phyloP scores from a whole-genome alignment of 2,888 invertebrate species.

The Cantharis rufa region DNA sequence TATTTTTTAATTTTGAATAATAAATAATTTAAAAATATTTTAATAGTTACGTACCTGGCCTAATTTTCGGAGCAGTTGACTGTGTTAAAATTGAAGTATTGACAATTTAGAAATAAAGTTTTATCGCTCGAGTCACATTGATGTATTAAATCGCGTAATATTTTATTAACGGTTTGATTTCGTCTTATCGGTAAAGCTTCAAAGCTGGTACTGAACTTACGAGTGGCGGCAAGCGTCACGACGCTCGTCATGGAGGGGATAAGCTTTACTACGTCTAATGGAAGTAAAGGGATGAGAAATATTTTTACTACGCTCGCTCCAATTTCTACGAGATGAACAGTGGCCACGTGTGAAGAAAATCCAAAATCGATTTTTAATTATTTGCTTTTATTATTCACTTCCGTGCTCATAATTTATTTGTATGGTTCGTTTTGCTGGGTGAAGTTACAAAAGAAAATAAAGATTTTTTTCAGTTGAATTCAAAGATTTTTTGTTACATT shows the following conservation, averaged over 20 bases:
- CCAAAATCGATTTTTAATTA: background rate
- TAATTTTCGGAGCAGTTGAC: background rate
- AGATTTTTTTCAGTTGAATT: background rate
- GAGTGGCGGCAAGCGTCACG: slow-evolving; percentile 20
- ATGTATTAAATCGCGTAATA: slow-evolving; percentile 5
- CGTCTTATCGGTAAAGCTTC: slow-evolving; percentile 22
- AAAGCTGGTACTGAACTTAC: slow-evolving; percentile 29
- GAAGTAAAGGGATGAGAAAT: slow-evolving; percentile 24
- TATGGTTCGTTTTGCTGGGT: background rate
- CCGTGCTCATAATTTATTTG: background rate
- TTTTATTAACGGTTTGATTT: slow-evolving; percentile 1
- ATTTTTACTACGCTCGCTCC: slow-evolving; percentile 27
- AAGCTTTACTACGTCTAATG: slow-evolving; percentile 31
- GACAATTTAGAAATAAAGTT: background rate
- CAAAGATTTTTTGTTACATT: too few relatives aligned
- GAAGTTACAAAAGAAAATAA: background rate
- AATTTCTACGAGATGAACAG: slow-evolving; percentile 1
- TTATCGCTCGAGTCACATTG: slow-evolving; percentile 1
- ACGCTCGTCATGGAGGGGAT: slow-evolving; percentile 22
- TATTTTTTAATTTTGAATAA: too few relatives aligned
- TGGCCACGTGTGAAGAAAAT: slow-evolving; percentile 1
- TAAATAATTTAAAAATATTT: too few relatives aligned
- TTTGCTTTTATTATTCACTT: background rate
- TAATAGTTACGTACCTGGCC: background rate
- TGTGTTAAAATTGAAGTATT: background rate